phyloP scores from a whole-genome alignment of 2,888 invertebrate genomes.

The Tortrix viridana region DNA sequence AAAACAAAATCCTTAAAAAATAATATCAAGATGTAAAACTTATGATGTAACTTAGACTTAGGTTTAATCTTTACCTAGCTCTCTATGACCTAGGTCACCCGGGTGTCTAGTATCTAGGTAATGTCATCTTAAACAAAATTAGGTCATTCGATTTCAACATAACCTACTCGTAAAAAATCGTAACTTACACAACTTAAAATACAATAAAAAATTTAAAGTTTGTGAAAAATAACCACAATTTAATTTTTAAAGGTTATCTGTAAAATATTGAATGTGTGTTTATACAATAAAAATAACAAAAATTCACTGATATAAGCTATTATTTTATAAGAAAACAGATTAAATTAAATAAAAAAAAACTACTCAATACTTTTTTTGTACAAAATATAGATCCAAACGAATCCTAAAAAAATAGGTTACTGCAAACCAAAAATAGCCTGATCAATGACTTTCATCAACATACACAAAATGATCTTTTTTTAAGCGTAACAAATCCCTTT shows the following conservation, averaged over 20 bases:
- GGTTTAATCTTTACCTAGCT: slow-evolving; percentile 15
- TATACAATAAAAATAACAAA: too few relatives aligned
- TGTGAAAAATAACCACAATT: too few relatives aligned
- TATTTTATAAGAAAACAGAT: too few relatives aligned
- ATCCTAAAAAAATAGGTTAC: slow-evolving; percentile 30
- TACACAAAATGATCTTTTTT: background rate
- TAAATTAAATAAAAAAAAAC: background rate
- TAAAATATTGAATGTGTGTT: too few relatives aligned
- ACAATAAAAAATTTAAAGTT: too few relatives aligned
- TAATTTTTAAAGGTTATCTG: too few relatives aligned
- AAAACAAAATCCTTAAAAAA: background rate
- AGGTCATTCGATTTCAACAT: slow-evolving; percentile 55
- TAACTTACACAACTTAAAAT: too few relatives aligned
- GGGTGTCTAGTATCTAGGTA: slow-evolving; percentile 48
- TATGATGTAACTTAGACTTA: background rate
- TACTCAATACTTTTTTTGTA: background rate
- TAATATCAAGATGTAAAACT: too few relatives aligned
- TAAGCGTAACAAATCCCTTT: too few relatives aligned
- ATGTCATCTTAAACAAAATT: slow-evolving; percentile 59
- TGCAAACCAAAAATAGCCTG: slow-evolving; percentile 24
- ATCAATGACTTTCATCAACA: slow-evolving; percentile 15
- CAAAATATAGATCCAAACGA: background rate
- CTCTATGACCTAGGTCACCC: slow-evolving; percentile 65
- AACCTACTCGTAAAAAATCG: background rate
- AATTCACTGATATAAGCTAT: too few relatives aligned